These are phyloP conservation scores for Ethmia dodecea DNA, from an alignment of 2,888 invertebrate species.

Conservation along the genomic window DNA sequence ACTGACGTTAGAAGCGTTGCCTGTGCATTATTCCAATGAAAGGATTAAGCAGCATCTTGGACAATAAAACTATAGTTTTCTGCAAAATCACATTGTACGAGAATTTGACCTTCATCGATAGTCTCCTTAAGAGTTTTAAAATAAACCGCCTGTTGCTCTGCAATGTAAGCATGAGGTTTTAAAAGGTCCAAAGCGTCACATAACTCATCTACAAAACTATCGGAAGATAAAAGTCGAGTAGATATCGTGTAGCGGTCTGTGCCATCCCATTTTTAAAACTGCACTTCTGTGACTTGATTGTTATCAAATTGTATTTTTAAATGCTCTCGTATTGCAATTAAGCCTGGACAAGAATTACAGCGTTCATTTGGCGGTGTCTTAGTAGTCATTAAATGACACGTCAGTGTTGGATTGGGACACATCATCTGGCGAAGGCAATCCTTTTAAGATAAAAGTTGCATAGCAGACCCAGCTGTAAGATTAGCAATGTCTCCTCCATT, in stretches of 20 bases:
- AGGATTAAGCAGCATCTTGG: slow-evolving; percentile 13
- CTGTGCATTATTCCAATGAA: slow-evolving; percentile 16
- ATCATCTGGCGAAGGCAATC: slow-evolving; percentile 18
- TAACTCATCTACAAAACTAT: slow-evolving; percentile 15
- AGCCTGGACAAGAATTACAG: slow-evolving; percentile 15
- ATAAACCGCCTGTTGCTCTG: slow-evolving; percentile 15
- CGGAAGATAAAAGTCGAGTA: slow-evolving; percentile 11
- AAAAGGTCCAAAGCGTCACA: slow-evolving; percentile 15
- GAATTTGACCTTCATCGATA: slow-evolving; percentile 10
- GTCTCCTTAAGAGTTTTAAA: slow-evolving; percentile 14
- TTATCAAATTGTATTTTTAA: slow-evolving; percentile 17
- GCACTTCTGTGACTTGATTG: slow-evolving; percentile 16
- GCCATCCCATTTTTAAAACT: slow-evolving; percentile 16
- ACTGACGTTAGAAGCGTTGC: slow-evolving; percentile 15
- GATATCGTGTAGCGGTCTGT: slow-evolving; percentile 15
- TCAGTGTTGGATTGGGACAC: slow-evolving; percentile 18
- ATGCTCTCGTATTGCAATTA: slow-evolving; percentile 17
- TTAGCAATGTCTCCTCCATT: slow-evolving; percentile 16
- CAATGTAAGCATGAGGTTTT: slow-evolving; percentile 16
- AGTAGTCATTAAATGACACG: slow-evolving; percentile 17
- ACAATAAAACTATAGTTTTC: slow-evolving; percentile 12
- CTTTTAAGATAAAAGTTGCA: slow-evolving; percentile 18
- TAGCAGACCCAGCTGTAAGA: slow-evolving; percentile 16
- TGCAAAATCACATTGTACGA: slow-evolving; percentile 13
- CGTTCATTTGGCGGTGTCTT: slow-evolving; percentile 15